Percentiles rank a stretch among this genome's conserved stretches.
Evolutionary conservation across 2,113 vertebrate species (phyloP).

Genomic region (Perca schrenkii): DNA sequence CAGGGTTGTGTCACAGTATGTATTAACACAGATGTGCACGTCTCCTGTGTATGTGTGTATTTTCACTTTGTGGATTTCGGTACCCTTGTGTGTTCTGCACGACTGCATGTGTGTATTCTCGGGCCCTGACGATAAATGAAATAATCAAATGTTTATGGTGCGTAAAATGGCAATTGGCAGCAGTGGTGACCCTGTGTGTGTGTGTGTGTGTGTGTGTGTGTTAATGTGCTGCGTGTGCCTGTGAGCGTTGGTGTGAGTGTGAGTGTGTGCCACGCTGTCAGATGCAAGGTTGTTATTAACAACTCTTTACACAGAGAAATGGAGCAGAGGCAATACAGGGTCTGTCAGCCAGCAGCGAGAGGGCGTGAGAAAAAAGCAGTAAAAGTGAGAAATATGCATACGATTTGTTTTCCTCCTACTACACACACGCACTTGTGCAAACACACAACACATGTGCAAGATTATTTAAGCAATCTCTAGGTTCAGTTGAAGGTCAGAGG

Average conservation of each 20-base stretch:
- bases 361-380: slow-evolving; percentile 13
- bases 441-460: slow-evolving; percentile 23
- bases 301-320: slow-evolving; percentile 37
- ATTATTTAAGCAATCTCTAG: slow-evolving; percentile 47
- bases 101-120: slow-evolving; percentile 19
- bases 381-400: slow-evolving; percentile 40
- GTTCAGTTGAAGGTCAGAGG: slow-evolving; percentile 60
- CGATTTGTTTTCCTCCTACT: slow-evolving; percentile 1
- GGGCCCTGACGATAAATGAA: slow-evolving; percentile 53
- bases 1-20: not conserved
- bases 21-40: slow-evolving; percentile 13
- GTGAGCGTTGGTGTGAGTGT: slow-evolving; percentile 10
- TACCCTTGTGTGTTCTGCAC: slow-evolving; percentile 4
- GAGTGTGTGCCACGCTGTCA: slow-evolving; percentile 29
- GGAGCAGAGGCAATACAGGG: slow-evolving; percentile 45
- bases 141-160: slow-evolving; percentile 68
- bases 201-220: not conserved
- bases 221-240: not conserved
- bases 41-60: slow-evolving; percentile 2
- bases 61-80: not conserved
- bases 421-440: slow-evolving; percentile 12
- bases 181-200: slow-evolving; percentile 47
- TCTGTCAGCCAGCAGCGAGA: slow-evolving; percentile 46
- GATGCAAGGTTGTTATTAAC: slow-evolving; percentile 62
- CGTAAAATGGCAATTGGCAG: slow-evolving; percentile 64